Base-by-base conservation (phyloP, 2,113 vertebrate species). In the Pelobates fuscus region DNA sequence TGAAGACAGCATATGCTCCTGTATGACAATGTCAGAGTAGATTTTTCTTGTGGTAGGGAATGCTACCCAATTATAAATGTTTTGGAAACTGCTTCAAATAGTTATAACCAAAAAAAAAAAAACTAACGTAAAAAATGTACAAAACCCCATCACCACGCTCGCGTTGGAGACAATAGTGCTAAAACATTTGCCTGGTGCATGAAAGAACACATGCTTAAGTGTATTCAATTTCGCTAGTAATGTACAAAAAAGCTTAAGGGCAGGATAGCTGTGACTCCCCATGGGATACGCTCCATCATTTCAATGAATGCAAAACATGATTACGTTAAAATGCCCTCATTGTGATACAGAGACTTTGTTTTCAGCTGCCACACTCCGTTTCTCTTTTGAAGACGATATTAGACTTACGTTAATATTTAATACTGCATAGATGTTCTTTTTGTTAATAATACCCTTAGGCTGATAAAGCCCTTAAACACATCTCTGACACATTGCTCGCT, bases 361-460 rank as follows among this genome's bases (percentile, higher is more conserved):
- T 79, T 52, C 75, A 70, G 52, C 11, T n/a, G n/a, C 44, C 7
- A 6, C 15, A 25, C 52, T 2, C 3, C 15, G 7, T 63, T 71
- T 63, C 37, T 57, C 43, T 43, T 78, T 64, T 17, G 10, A 62
- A 37, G 43, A 63, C 21, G 32, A 1, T 2, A 58, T 37, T 46
- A 14, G 11, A 32, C 55, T 26, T 15, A 59, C 57, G 37, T 17
- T 20, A 43, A 23, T 24, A 70, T 27, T 70, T 62, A 8, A 2
- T 10, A 71, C 43, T 62, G 23, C 30, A 49, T 37, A 27, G 1
- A 7, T 1, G 2, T 55, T 41, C 29, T 74, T 71, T 65, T 30
- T n/a, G 41, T 44, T 59, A 59, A 2, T 21, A 26, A 46, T 80
- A 66, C 25, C 41, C 60, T 18, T 43, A 71, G 60, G 67, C 8